A percentile compares a stretch with the other conserved stretches of the same genome.
phyloP scores from a whole-genome alignment of 2,113 vertebrate genomes.

The Protomyctophum bolini region DNA sequence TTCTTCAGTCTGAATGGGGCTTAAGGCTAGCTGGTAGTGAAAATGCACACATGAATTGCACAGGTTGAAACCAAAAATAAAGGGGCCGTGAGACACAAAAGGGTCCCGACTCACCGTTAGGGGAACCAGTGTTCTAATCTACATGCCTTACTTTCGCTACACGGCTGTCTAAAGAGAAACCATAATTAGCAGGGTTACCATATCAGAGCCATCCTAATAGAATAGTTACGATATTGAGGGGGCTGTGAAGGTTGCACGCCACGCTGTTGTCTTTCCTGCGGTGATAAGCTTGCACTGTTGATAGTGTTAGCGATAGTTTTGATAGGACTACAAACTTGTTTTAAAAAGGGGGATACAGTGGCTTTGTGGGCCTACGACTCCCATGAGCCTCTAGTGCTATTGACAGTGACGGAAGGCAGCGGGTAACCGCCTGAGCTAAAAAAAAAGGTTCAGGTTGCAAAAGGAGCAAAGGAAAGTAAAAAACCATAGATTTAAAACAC shows the following conservation, averaged over 20 bases:
- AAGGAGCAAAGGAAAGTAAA: constrained; percentile 7
- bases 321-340: constrained; percentile 35
- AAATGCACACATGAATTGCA: too few species aligned
- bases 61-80: too few species aligned
- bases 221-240: too few species aligned
- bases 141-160: constrained; percentile 44
- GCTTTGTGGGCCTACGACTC: constrained; percentile 45
- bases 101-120: too few species aligned
- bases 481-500: constrained; percentile 15
- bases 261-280: not conserved
- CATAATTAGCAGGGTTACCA: constrained; percentile 53
- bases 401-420: constrained; percentile 57
- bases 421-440: constrained; percentile 19
- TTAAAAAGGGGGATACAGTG: constrained; percentile 31
- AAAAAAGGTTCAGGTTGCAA: constrained; percentile 28
- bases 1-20: too few species aligned
- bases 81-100: too few species aligned
- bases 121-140: too few species aligned
- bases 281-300: constrained; percentile 12
- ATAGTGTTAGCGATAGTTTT: constrained; percentile 12
- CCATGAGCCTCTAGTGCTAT: constrained; percentile 51
- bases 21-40: too few species aligned
- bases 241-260: not conserved
- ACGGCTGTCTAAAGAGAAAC: constrained; percentile 37
- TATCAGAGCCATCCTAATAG: constrained; percentile 34